Evolutionary conservation across 1,140 invertebrate genomes (phyloP), one percentile per base, ranked within the genome.

Genomic region (Brachionus manjavacas): DNA sequence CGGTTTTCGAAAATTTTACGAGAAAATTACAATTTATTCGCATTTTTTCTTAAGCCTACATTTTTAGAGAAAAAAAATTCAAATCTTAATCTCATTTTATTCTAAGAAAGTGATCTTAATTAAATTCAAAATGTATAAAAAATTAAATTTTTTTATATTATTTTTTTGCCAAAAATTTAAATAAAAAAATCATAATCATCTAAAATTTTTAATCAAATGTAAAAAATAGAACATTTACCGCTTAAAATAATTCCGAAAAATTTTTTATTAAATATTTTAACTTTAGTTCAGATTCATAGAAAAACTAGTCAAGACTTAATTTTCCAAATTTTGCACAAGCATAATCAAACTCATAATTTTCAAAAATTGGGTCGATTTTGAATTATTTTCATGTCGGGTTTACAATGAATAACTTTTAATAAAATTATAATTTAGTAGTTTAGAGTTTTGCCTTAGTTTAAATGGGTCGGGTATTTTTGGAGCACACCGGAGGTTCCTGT

Each of bases 401-500:
- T 72, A 41, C 14, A 20, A 72, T 41, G 68, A 72, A 72, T 41
- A 72, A 72, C 31, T 72, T 72, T 72, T 72, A 72, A 72, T 72
- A 72, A 72, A 41, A 43, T 72, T 72, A 72, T 72, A 35, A 72
- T 72, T 43, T 72, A 39, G 68, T 72, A 39, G 28, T 41, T 72
- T 72, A 20, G 31, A 41, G 12, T 39, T 72, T 72, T 41, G 39
- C 6, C 39, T 74, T 7, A 70, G 28, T 11, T 70, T 16, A 23
- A 76, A 98, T 99, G 96, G 96, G 96, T 41, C 92, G 95, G 87
- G 94, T 97, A 87, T 98, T 97, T 89, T 90, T 98, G 66, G 94
- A 96, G 87, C 96, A 99, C 88, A 94, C 98, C 88, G 96, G 96
- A 85, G 96, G 96, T 7, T 92, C 92, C n/a, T 92, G 96, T 14